phyloP scores from a whole-genome alignment of 2,797 vertebrate genomes.

The Cercopithecus diana region DNA sequence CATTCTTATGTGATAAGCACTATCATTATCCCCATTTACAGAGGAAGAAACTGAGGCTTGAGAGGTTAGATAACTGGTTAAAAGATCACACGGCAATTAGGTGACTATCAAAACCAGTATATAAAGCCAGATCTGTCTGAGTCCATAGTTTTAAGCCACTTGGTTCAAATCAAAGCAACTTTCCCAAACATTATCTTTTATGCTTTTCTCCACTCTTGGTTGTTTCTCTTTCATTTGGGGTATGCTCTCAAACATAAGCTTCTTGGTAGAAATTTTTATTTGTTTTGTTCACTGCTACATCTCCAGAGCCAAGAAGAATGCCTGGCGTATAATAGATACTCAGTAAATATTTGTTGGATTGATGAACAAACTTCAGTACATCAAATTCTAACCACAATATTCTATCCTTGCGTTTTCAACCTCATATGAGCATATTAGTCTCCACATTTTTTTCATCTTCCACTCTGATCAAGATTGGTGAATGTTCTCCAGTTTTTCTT shows the following conservation, averaged over 20 bases:
- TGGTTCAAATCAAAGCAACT: not conserved
- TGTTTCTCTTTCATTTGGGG: not conserved
- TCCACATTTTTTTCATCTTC: not conserved
- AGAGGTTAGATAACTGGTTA: not conserved
- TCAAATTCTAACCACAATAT: constrained; percentile 2
- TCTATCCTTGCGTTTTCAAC: not conserved
- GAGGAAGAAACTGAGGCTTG: not conserved
- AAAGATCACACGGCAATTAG: not conserved
- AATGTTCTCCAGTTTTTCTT: not conserved
- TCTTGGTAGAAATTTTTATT: not conserved
- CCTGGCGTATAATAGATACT: not conserved
- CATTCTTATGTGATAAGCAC: not conserved
- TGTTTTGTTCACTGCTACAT: not conserved
- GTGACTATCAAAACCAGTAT: not conserved
- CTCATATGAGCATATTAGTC: not conserved
- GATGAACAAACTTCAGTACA: not conserved
- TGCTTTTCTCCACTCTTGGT: not conserved
- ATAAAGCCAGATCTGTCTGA: not conserved
- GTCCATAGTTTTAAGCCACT: not conserved
- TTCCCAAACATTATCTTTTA: not conserved
- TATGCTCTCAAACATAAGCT: not conserved
- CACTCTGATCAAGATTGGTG: not conserved
- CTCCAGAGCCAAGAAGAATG: not conserved
- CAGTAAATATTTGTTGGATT: not conserved
- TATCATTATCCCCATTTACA: not conserved